Evolutionary conservation across 2,797 vertebrate genomes (phyloP).

Genomic region (Tapirus indicus): DNA sequence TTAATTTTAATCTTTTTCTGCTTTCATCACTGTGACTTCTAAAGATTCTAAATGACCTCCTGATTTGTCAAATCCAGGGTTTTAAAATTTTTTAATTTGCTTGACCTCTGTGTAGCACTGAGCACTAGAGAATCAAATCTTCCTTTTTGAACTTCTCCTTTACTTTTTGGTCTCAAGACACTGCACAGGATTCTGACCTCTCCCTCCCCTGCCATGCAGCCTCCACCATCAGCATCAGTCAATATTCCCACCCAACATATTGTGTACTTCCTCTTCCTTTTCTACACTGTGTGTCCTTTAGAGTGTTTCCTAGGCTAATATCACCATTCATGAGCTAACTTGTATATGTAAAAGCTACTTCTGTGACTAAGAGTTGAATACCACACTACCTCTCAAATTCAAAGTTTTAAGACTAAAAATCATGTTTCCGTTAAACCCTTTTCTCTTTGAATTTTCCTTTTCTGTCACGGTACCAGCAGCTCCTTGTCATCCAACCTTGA

Average conservation of each 20-base stretch:
- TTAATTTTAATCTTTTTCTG: neutral
- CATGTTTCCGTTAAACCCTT: neutral
- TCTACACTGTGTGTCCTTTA: neutral
- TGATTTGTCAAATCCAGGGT: neutral
- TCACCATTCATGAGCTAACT: neutral
- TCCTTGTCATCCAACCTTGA: neutral
- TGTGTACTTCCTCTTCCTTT: neutral
- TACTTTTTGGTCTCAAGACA: neutral
- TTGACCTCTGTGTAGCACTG: neutral
- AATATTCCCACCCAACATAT: neutral
- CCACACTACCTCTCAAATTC: neutral
- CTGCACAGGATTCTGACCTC: neutral
- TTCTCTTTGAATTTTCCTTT: neutral
- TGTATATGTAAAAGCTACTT: neutral
- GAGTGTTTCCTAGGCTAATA: neutral
- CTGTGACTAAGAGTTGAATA: neutral
- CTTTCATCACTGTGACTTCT: neutral
- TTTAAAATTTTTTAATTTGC: neutral
- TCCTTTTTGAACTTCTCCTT: neutral
- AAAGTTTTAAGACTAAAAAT: neutral
- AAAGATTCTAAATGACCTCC: neutral
- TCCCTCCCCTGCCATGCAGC: fast-evolving
- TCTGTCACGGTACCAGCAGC: neutral
- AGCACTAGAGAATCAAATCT: neutral
- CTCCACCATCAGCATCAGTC: no score